Conservation (phyloP, 2,797 vertebrate species). For the Oreonectes daqikongensis region DNA sequence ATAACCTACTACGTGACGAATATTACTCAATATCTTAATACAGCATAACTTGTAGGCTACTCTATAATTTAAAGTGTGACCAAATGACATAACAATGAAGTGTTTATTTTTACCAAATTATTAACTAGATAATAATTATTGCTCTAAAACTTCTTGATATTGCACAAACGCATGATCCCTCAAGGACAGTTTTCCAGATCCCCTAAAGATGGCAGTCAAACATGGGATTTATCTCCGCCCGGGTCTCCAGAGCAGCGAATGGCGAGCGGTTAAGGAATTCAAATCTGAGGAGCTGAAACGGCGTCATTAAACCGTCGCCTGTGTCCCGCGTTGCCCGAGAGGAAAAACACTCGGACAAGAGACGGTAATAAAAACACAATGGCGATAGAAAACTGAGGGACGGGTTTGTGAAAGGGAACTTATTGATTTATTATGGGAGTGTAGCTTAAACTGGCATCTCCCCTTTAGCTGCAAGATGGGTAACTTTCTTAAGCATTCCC, state of each 20-base stretch:
- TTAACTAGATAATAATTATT: background rate
- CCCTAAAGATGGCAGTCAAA: conserved; percentile 97
- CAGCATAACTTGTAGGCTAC: too few species aligned
- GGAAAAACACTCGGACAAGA: conserved; percentile 68
- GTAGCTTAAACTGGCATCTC: conserved; percentile 63
- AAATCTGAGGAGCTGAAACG: conserved; percentile 72
- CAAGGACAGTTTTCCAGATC: conserved; percentile 83
- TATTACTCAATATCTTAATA: background rate
- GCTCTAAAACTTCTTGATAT: conserved; percentile 45
- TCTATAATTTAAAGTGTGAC: background rate
- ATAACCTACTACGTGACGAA: background rate
- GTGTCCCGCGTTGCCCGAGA: conserved; percentile 65
- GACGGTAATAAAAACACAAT: conserved; percentile 74
- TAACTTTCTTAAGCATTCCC: conserved; percentile 18
- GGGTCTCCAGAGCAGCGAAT: conserved; percentile 74
- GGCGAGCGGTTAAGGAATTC: conserved; percentile 75
- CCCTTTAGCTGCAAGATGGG: background rate
- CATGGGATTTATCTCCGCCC: conserved; percentile 73
- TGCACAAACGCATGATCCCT: conserved; percentile 53
- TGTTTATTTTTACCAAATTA: background rate
- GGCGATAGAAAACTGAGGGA: conserved; percentile 59
- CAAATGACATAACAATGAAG: background rate
- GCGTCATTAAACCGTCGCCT: conserved; percentile 76
- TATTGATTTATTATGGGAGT: conserved; percentile 73
- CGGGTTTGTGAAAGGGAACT: conserved; percentile 48